Evolutionary conservation across 1,140 invertebrate species (phyloP), one percentile per base, ranked within the genome.

Genomic region (Portunus trituberculatus): DNA sequence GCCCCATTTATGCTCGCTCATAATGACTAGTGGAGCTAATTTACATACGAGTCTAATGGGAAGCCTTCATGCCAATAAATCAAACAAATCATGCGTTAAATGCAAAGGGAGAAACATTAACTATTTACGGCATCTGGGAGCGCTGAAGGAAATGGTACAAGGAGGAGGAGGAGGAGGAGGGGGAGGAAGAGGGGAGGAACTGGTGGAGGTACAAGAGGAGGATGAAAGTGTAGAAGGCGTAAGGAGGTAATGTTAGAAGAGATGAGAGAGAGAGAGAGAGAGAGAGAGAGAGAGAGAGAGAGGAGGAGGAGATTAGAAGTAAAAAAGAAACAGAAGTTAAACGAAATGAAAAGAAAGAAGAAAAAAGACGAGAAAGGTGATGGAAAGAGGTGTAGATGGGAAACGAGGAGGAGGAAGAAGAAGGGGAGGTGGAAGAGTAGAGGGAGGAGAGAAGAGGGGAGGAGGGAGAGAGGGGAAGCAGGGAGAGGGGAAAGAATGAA

Each of bases 71-170:
- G 93, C 87, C 93, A 76, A 94, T 94, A 94, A 94, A 94, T 94
- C 93, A 94, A 94, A 94, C 84, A 94, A 94, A 94, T 94, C 93
- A 94, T 89, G 86, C 93, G 93, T 94, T 89, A 94, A 94, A 94
- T 94, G 86, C 93, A 94, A 89, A 94, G 52, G 87, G 59, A 94
- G 93, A 94, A 94, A 94, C 93, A 94, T 94, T 89, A 94, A 94
- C 93, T 90, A 94, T 94, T 94, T 94, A 94, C 93, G 86, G 93
- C 87, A 88, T 76, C 86, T 39, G 93, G n/a, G 84, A 52, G 84
- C 87, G 20, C 84, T 52, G 82, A 89, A 89, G 93, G 92, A 93
- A 93, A 84, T 48, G 92, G 92, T 31, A 89, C 39, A 39, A 83
- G 84, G 83, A 83, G 76, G 93, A 88, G 67, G 90, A 67, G 16